Evolutionary conservation across 35 echinoderm and acorn worm genomes (phyloP), one percentile per base, ranked within the genome.

Genomic region (Ophiothrix spiculata): DNA sequence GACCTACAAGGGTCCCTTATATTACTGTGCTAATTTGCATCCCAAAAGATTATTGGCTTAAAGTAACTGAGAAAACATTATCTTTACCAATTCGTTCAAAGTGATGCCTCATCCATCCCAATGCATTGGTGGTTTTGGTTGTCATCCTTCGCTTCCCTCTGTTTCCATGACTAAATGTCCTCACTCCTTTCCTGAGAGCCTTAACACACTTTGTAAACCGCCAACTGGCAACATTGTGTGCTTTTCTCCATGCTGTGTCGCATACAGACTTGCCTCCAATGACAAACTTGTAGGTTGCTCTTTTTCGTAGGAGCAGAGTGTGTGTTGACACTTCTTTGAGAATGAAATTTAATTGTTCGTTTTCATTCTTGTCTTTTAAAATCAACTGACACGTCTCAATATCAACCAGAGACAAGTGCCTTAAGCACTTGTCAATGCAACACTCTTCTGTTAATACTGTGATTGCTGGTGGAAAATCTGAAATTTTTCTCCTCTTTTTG

Each of bases 221-320:
- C 19, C 36, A 34, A 16, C 34, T 34, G 0, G 75, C 34, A 31
- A 36, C n/a, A 77, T 77, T 36, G 32, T 77, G 33, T 36, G 36
- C 75, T 19, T 34, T 77, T 17, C 75, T 31, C 75, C 75, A 77
- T 0, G 75, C 75, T 31, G 25, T 34, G 23, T 77, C 75, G 33
- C 75, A 77, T 34, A 77, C 75, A 8, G 75, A 77, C 75, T 77
- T 77, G 25, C 75, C 75, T 34, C 75, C 36, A 3, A 77, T 32
- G 17, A 77, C 75, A 77, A 77, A 77, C 1, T 36, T 77, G 31
- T 31, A 34, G 31, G 6, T 77, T 32, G 19, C 19, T 36, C 31
- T 19, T 34, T 36, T 77, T 11, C 34, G 25, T 77, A 23, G 16
- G 19, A 36, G 19, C 31, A 34, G 33, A 17, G 31, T 77, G 0